These are phyloP conservation scores for Drosophila kokeensis DNA, from an alignment of 2,888 invertebrate genomes.

Conservation along the genomic window DNA sequence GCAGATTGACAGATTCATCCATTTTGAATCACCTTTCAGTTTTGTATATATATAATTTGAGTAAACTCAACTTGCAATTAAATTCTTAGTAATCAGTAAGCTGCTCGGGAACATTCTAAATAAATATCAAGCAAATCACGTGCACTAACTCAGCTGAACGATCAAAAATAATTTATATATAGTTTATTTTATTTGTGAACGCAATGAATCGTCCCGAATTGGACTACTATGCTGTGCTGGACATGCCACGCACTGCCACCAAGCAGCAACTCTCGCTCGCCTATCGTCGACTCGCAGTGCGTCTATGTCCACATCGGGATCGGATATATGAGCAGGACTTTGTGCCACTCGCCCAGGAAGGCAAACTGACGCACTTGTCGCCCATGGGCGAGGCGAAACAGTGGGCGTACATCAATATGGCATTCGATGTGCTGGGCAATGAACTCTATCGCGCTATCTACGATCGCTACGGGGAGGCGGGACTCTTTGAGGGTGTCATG, in stretches of 20 bases:
- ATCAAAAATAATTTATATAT: neutral
- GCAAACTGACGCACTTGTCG: slow-evolving; percentile 73
- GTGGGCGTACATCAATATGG: slow-evolving; percentile 88
- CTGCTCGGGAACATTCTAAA: slow-evolving; percentile 37
- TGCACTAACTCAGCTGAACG: slow-evolving; percentile 16
- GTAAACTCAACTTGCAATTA: slow-evolving; percentile 43
- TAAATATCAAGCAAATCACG: slow-evolving; percentile 27
- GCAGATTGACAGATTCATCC: slow-evolving; percentile 14
- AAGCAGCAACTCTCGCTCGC: slow-evolving; percentile 91
- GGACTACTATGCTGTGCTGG: slow-evolving; percentile 92
- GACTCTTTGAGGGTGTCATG: slow-evolving; percentile 92
- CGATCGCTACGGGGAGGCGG: slow-evolving; percentile 96
- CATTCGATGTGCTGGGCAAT: slow-evolving; percentile 90
- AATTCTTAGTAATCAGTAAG: slow-evolving; percentile 72
- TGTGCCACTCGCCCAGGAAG: slow-evolving; percentile 82
- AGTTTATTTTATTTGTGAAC: slow-evolving; percentile 1
- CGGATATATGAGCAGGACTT: slow-evolving; percentile 86
- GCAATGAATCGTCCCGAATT: slow-evolving; percentile 84
- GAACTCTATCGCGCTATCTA: slow-evolving; percentile 89
- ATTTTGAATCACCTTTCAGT: slow-evolving; percentile 44
- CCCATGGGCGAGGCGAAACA: slow-evolving; percentile 69
- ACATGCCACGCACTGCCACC: slow-evolving; percentile 88
- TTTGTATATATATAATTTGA: slow-evolving; percentile 56
- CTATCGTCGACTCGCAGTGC: slow-evolving; percentile 86
- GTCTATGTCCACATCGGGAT: slow-evolving; percentile 86